Evolutionary conservation across 1,140 invertebrate genomes (phyloP).

Genomic region (Daktulosphaira vitifoliae): DNA sequence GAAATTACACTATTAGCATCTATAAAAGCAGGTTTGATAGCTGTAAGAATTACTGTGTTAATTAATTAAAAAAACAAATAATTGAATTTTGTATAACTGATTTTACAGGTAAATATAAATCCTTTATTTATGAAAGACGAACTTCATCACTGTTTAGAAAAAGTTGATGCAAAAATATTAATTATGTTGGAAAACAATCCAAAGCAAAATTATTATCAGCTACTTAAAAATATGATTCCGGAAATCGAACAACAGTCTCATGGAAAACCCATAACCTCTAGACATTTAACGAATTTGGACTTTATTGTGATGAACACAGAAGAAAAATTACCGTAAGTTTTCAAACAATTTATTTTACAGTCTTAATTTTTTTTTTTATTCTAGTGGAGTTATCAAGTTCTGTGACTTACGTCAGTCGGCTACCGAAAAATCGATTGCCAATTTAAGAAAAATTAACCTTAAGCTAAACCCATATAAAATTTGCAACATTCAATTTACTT

Average conservation of each 20-base stretch:
- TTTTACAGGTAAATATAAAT: constrained; percentile 67
- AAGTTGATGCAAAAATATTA: constrained; percentile 64
- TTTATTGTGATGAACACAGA: constrained; percentile 50
- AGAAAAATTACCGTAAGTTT: constrained; percentile 48
- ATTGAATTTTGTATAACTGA: background rate
- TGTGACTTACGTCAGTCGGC: constrained; percentile 49
- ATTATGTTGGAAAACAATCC: constrained; percentile 58
- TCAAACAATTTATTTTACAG: background rate
- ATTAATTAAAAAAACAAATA: too few relatives aligned
- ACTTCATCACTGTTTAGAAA: constrained; percentile 68
- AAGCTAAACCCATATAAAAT: constrained; percentile 57
- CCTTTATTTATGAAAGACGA: constrained; percentile 70
- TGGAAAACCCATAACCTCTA: constrained; percentile 26
- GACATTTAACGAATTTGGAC: constrained; percentile 46
- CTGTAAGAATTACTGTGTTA: constrained; percentile 51
- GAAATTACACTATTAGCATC: constrained; percentile 65
- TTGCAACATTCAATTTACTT: constrained; percentile 80
- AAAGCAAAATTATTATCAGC: constrained; percentile 62
- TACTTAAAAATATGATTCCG: constrained; percentile 46
- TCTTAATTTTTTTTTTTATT: constrained; percentile 37
- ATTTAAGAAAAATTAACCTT: constrained; percentile 45
- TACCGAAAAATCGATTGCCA: constrained; percentile 38
- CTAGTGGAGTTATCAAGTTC: constrained; percentile 54
- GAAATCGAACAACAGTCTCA: constrained; percentile 33
- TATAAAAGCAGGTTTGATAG: constrained; percentile 68